These are phyloP conservation scores for Heliocidaris tuberculata DNA, from an alignment of 35 echinoderm and acorn worm species.

Conservation along the genomic window DNA sequence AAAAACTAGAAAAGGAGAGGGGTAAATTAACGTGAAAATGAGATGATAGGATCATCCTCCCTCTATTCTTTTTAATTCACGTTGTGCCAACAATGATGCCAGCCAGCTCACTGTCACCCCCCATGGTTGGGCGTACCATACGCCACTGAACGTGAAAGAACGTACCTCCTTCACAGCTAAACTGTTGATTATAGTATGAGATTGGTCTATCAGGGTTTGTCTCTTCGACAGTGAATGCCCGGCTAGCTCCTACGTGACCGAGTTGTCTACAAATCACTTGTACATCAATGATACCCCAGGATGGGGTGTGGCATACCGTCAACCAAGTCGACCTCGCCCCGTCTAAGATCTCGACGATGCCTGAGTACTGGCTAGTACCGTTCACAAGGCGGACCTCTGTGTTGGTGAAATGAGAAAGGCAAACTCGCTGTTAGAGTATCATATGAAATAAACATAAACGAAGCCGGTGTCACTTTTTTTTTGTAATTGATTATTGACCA, in stretches of 20 bases:
- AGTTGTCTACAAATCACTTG: constrained; percentile 74
- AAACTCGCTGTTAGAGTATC: neutral
- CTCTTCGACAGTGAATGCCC: neutral
- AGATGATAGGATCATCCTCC: no score
- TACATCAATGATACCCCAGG: constrained; percentile 71
- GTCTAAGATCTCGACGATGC: constrained; percentile 69
- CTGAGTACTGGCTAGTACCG: constrained; percentile 52
- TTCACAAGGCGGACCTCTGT: constrained; percentile 70
- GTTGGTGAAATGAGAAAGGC: neutral
- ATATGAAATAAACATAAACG: no score
- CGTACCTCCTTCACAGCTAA: constrained; percentile 22
- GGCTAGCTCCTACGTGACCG: constrained; percentile 63
- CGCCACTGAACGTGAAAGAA: neutral
- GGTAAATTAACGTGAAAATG: no score
- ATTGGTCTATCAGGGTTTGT: neutral
- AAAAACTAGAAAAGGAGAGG: no score
- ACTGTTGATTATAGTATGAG: neutral
- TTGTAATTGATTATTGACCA: no score
- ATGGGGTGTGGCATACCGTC: constrained; percentile 60
- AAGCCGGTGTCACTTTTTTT: no score
- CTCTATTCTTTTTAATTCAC: no score
- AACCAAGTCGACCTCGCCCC: constrained; percentile 69
- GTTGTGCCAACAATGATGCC: no score
- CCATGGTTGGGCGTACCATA: no score
- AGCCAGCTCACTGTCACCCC: no score